Evolutionary conservation across 2,888 invertebrate species (phyloP), one percentile per base, ranked within the genome.

Genomic region (Silvanus unidentatus): DNA sequence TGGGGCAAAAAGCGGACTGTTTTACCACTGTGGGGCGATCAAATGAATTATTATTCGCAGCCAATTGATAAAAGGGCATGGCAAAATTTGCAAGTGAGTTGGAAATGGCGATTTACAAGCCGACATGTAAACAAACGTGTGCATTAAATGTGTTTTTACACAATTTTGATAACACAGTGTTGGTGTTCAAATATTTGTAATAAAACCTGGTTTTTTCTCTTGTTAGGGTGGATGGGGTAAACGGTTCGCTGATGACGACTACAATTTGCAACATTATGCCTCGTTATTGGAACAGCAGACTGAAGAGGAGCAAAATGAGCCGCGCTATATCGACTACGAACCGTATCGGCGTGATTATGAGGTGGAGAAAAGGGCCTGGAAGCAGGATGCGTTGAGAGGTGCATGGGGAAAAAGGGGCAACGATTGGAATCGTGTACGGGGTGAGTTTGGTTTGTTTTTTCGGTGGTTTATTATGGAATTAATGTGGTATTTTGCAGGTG

Each of bases 391-490:
- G 36, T 76, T 85, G 65, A 80, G 80, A 63, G 82, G 64, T n/a
- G 80, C 82, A 12, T 86, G 86, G 86, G 86, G 86, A 59, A 86
- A 86, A 71, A 75, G 85, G 45, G 78, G 81, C 3, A 77, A 76
- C 40, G 69, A 73, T 51, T 80, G 80, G 79, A 76, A 75, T 48
- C 78, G 77, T 63, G 77, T 78, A 58, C 69, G 75, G 65, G 79
- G 77, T 76, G 53, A 54, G 62, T 11, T 28, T 16, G 5, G 16
- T 15, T 9, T 10, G 13, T 15, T 41, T 12, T 41, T 22, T 6
- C 45, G 34, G 5, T 43, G 16, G 56, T 40, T 11, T n/a, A n/a
- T 42, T 11, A 2, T 32, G 15, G 27, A 10, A 40, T 3, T 39
- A 9, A 6, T 4, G 10, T n/a, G 36, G 27, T 35, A 27, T 38